Conservation (phyloP, 2,113 vertebrate species). For the Parus major region DNA sequence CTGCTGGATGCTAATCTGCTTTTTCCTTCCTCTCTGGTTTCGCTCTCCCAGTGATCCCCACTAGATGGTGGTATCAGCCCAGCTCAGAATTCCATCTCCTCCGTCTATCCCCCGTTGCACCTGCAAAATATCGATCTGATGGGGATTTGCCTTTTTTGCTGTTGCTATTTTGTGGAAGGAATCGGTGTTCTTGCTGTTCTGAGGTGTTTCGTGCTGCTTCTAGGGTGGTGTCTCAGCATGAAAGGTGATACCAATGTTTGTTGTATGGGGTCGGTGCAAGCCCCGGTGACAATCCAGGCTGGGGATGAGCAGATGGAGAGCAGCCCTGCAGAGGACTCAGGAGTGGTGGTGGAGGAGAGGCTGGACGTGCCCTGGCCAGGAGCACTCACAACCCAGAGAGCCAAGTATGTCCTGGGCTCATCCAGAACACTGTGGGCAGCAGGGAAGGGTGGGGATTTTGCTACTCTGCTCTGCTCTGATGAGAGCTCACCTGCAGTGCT, state of each 20-base stretch:
- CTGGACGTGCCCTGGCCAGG: fast-evolving
- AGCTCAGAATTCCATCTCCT: neutral
- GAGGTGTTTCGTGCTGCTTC: fast-evolving
- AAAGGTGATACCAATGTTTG: fast-evolving
- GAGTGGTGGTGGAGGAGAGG: neutral
- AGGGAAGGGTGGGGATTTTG: neutral
- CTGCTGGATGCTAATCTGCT: neutral
- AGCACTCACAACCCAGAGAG: neutral
- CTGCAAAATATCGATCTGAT: neutral
- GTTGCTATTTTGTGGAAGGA: neutral
- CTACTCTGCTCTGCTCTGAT: fast-evolving
- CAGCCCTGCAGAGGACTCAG: neutral
- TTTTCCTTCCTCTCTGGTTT: fast-evolving
- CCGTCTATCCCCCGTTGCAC: fast-evolving
- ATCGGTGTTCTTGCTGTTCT: too few species aligned
- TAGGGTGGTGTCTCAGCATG: neutral
- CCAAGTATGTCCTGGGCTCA: fast-evolving
- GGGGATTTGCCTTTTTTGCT: neutral
- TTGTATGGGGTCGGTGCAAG: fast-evolving
- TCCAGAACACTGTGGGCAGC: neutral
- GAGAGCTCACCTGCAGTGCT: neutral
- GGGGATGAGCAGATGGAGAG: neutral
- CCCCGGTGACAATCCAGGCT: neutral
- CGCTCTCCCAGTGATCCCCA: neutral
- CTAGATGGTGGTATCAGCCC: constrained; percentile 24